Percentiles rank a stretch among this genome's conserved stretches.
phyloP scores from a whole-genome alignment of 2,797 vertebrate genomes.

The Hylomyscus alleni region DNA sequence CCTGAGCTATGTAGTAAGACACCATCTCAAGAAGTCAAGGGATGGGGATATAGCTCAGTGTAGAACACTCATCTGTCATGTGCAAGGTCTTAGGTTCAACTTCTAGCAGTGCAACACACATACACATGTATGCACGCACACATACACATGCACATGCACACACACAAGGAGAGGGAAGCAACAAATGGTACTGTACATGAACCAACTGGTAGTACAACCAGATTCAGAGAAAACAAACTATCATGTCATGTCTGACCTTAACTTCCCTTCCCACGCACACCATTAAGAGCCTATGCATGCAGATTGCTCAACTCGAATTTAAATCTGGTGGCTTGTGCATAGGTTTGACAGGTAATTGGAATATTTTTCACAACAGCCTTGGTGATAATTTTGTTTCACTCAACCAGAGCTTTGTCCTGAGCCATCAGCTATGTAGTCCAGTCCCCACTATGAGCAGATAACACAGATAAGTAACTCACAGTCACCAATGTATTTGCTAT shows the following conservation, averaged over 20 bases:
- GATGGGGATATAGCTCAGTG: neutral
- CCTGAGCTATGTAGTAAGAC: neutral
- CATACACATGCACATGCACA: neutral
- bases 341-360: neutral
- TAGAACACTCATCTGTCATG: neutral
- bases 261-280: neutral
- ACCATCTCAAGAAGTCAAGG: neutral
- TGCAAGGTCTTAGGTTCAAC: neutral
- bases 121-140: neutral
- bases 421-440: neutral
- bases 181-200: fast-evolving
- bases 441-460: neutral
- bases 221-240: neutral
- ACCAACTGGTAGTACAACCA: neutral
- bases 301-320: fast-evolving
- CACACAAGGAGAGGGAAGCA: neutral
- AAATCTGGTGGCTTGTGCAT: neutral
- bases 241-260: neutral
- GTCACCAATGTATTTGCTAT: neutral
- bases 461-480: neutral
- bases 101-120: neutral
- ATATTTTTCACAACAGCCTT: neutral
- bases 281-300: fast-evolving
- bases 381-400: neutral
- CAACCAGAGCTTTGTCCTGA: neutral